A percentile compares a stretch with the other conserved stretches of the same genome.
Evolutionary conservation across 2,888 invertebrate genomes (phyloP).

Genomic region (Sinodicranocentrus sp.): DNA sequence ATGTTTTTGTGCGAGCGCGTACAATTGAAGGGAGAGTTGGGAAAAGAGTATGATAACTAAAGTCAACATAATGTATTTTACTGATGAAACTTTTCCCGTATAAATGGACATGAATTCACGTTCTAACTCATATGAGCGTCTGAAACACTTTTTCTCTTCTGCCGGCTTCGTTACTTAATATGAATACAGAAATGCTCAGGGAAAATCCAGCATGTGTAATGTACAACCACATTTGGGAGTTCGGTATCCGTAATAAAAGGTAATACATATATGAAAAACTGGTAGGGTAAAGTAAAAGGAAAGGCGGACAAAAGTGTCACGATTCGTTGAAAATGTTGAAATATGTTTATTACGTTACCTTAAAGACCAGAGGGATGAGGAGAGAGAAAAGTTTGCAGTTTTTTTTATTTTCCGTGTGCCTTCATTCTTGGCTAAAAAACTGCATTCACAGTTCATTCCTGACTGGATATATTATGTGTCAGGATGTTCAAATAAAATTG

Average conservation of each 20-base stretch:
- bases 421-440: neutral
- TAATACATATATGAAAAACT: slow-evolving; percentile 4
- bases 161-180: neutral
- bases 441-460: slow-evolving; percentile 1
- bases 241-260: too few species aligned
- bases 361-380: slow-evolving; percentile 50
- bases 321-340: slow-evolving; percentile 57
- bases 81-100: slow-evolving; percentile 7
- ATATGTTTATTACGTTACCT: slow-evolving; percentile 59
- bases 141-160: neutral
- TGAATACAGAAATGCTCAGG: slow-evolving; percentile 4
- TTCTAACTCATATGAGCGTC: neutral
- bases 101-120: slow-evolving; percentile 32
- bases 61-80: slow-evolving; percentile 15
- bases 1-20: too few species aligned
- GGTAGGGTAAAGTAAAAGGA: slow-evolving; percentile 3
- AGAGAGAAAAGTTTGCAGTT: slow-evolving; percentile 35
- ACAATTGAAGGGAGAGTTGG: too few species aligned
- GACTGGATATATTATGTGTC: neutral
- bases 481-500: slow-evolving; percentile 11
- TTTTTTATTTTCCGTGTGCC: slow-evolving; percentile 12
- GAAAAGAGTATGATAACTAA: neutral
- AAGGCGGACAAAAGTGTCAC: slow-evolving; percentile 53
- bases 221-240: too few species aligned
- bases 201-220: neutral